These are phyloP conservation scores for Vespertilio murinus DNA, from an alignment of 2,797 vertebrate species.

Conservation along the genomic window DNA sequence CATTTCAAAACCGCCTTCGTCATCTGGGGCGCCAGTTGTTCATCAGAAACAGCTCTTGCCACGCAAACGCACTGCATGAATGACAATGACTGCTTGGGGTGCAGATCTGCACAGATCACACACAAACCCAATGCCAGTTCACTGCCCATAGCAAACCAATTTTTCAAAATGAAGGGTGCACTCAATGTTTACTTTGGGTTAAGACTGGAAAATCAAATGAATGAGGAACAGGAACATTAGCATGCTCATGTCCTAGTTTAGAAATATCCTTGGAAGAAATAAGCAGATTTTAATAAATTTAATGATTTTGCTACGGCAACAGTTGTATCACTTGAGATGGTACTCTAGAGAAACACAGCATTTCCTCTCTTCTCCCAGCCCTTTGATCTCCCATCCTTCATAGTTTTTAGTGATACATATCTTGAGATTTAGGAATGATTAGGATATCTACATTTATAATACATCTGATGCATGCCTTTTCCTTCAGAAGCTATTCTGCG, in stretches of 20 bases:
- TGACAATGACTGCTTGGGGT: not conserved
- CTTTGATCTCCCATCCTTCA: constrained; percentile 65
- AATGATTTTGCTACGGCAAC: constrained; percentile 82
- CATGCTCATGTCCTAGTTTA: constrained; percentile 63
- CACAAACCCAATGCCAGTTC: not conserved
- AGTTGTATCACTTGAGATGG: constrained; percentile 70
- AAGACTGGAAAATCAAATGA: constrained; percentile 49
- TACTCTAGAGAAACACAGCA: constrained; percentile 53
- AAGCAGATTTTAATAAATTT: constrained; percentile 76
- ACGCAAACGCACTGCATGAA: constrained; percentile 51
- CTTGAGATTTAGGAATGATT: constrained; percentile 29
- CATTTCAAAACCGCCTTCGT: constrained; percentile 62
- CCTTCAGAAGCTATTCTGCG: constrained; percentile 68
- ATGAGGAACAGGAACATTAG: constrained; percentile 40
- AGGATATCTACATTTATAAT: constrained; percentile 65
- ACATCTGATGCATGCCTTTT: constrained; percentile 55
- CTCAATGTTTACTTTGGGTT: constrained; percentile 30
- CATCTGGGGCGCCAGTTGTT: constrained; percentile 26
- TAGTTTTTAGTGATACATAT: constrained; percentile 24
- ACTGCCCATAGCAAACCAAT: constrained; percentile 55
- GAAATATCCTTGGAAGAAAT: constrained; percentile 49
- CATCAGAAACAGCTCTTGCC: constrained; percentile 34
- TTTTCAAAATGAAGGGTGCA: constrained; percentile 34
- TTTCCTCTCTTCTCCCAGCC: constrained; percentile 17
- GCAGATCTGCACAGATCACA: constrained; percentile 38